Percentiles rank a stretch among this genome's conserved stretches.
Evolutionary conservation across 2,113 vertebrate species (phyloP).

Genomic region (cat (Felis catus)): F.catus_Fca126_mat1.0 CM031412.1:42349001-42349500

Average conservation of each 20-base stretch:
- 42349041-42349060: neutral
- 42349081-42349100: neutral
- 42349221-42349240: neutral
- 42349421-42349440: neutral
- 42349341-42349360: neutral
- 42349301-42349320: slow-evolving; percentile 12
- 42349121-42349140: neutral
- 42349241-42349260: neutral
- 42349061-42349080: neutral
- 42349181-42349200: neutral
- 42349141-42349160: neutral
- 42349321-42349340: neutral
- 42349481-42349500: neutral
- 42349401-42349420: neutral
- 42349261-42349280: neutral
- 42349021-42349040: neutral
- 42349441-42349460: neutral
- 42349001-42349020: neutral
- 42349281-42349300: neutral
- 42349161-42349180: neutral
- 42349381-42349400: neutral
- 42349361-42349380: neutral
- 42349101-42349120: neutral
- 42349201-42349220: neutral
- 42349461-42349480: neutral